Percentiles rank a stretch among this genome's conserved stretches.
Evolutionary conservation across 2,888 invertebrate species (phyloP).

Genomic region (Alsophila aescularia): DNA sequence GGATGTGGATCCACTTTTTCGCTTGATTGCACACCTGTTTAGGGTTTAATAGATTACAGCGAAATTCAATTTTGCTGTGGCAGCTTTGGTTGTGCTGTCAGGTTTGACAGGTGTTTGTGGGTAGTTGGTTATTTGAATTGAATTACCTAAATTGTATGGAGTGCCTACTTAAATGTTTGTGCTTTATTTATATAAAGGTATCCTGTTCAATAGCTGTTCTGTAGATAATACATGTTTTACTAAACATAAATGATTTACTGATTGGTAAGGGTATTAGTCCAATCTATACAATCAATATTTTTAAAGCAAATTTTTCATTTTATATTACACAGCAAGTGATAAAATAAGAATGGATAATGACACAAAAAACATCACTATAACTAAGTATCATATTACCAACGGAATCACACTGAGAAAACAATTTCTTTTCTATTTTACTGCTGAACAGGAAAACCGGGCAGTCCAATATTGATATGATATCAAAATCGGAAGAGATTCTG

Average conservation of each 20-base stretch:
- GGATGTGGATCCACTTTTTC: slow-evolving; percentile 71
- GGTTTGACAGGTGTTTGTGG: slow-evolving; percentile 27
- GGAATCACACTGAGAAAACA: slow-evolving; percentile 21
- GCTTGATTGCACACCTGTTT: slow-evolving; percentile 73
- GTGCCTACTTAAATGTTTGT: not conserved
- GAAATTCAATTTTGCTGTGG: slow-evolving; percentile 37
- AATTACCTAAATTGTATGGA: not conserved
- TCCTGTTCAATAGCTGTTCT: slow-evolving; percentile 1
- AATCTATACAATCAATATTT: too few relatives aligned
- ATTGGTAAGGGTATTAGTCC: too few relatives aligned
- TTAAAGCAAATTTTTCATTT: too few relatives aligned
- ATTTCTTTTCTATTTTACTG: slow-evolving; percentile 21
- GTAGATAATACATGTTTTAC: too few relatives aligned
- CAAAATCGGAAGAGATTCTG: slow-evolving; percentile 3
- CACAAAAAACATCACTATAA: not conserved
- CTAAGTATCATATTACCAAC: slow-evolving; percentile 2
- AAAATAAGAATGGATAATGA: not conserved
- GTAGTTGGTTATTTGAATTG: not conserved
- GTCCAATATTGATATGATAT: slow-evolving; percentile 11
- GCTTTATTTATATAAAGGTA: too few relatives aligned
- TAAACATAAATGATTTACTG: too few relatives aligned
- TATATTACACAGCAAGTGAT: not conserved
- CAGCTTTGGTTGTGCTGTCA: slow-evolving; percentile 30
- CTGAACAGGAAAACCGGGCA: slow-evolving; percentile 13
- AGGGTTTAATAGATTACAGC: slow-evolving; percentile 45